Evolutionary conservation across 2,888 invertebrate species (phyloP).

Genomic region (Ommatoiulus sabulosus): DNA sequence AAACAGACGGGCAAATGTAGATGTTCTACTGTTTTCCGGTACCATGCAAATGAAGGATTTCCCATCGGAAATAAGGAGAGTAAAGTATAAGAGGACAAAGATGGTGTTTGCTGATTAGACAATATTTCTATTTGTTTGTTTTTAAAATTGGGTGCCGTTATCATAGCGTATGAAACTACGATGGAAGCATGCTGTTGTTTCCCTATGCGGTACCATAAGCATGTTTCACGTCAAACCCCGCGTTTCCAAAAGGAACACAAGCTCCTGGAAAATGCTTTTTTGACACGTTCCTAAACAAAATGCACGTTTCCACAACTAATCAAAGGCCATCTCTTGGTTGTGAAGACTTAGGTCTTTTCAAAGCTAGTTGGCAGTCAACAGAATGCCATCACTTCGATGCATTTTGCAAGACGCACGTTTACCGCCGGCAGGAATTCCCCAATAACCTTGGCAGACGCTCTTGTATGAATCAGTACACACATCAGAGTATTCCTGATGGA

Average conservation of each 20-base stretch:
- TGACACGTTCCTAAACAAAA: background rate
- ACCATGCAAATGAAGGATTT: too few relatives aligned
- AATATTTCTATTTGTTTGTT: too few relatives aligned
- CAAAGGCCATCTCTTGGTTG: background rate
- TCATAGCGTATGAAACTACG: too few relatives aligned
- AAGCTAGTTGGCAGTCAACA: background rate
- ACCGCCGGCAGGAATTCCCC: background rate
- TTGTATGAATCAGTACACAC: background rate
- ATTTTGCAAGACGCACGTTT: background rate
- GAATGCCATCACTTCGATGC: background rate
- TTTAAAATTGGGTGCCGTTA: too few relatives aligned
- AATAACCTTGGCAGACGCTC: background rate
- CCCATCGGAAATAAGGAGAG: too few relatives aligned
- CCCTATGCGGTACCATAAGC: too few relatives aligned
- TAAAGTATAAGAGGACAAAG: too few relatives aligned
- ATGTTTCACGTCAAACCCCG: background rate
- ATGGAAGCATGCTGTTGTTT: too few relatives aligned
- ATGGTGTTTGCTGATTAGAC: too few relatives aligned
- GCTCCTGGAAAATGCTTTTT: background rate
- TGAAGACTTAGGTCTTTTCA: background rate
- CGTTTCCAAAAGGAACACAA: background rate
- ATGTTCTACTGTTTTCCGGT: too few relatives aligned
- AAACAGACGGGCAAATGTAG: too few relatives aligned
- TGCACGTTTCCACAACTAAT: background rate
- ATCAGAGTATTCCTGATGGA: background rate